These are phyloP conservation scores for Andrena dorsata DNA, from an alignment of 2,888 invertebrate species.

Conservation along the genomic window DNA sequence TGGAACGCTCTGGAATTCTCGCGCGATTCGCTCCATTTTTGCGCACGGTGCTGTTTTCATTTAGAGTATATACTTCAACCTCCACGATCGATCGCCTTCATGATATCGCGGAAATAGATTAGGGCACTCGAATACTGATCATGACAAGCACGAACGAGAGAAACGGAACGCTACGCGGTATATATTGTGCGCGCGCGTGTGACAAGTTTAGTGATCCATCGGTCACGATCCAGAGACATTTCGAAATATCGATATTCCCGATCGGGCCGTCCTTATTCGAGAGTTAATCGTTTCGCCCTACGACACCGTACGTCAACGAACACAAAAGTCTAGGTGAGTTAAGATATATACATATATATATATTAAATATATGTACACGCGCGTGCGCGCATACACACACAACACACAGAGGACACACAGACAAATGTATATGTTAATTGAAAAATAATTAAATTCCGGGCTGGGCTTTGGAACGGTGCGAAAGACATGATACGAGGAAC, in stretches of 20 bases:
- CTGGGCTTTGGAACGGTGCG: conserved; percentile 82
- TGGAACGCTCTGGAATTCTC: conserved; percentile 35
- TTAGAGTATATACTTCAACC: conserved; percentile 59
- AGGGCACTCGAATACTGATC: conserved; percentile 36
- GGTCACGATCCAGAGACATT: conserved; percentile 22
- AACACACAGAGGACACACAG: not conserved
- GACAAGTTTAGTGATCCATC: not conserved
- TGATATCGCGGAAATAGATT: conserved; percentile 44
- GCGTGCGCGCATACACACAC: too few relatives aligned
- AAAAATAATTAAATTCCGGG: conserved; percentile 76
- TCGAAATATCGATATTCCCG: conserved; percentile 24
- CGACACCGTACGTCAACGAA: conserved; percentile 70
- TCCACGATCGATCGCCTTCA: conserved; percentile 61
- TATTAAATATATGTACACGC: conserved; percentile 43
- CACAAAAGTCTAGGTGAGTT: conserved; percentile 61
- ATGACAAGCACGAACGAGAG: conserved; percentile 19
- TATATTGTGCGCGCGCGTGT: not conserved
- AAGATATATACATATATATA: conserved; percentile 67
- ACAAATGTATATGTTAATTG: conserved; percentile 2
- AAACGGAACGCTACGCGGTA: not conserved
- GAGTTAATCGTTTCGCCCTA: conserved; percentile 60
- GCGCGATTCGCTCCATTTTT: conserved; percentile 54
- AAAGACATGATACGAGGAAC: conserved; percentile 42
- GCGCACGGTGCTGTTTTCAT: conserved; percentile 68
- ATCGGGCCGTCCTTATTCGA: conserved; percentile 40